These are phyloP conservation scores for Macroramphosus scolopax DNA, from an alignment of 2,797 vertebrate species.

Conservation along the genomic window DNA sequence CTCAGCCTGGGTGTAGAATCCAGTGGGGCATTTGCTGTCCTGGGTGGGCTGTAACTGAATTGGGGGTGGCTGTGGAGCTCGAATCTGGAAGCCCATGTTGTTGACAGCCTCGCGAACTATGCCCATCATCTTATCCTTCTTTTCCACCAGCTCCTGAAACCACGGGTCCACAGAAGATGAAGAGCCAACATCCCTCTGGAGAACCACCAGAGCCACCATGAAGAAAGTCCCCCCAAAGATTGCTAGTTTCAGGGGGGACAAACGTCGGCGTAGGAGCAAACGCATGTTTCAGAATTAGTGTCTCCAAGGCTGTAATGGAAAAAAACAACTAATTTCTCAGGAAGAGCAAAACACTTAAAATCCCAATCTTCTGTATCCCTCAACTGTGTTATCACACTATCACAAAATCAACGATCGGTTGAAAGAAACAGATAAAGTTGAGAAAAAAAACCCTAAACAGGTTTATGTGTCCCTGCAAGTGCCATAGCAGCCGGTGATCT, in stretches of 20 bases:
- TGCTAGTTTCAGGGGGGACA: conserved; percentile 82
- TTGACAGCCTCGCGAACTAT: conserved; percentile 87
- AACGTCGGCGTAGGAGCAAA: conserved; percentile 77
- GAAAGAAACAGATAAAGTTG: not conserved
- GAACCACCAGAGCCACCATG: conserved; percentile 85
- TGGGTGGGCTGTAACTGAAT: conserved; percentile 38
- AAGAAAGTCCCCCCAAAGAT: conserved; percentile 81
- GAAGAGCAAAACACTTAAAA: conserved; percentile 4
- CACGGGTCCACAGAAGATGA: conserved; percentile 79
- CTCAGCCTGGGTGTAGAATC: conserved; percentile 83
- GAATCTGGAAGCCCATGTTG: conserved; percentile 90
- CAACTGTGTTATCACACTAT: too few species aligned
- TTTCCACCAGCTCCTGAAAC: conserved; percentile 84
- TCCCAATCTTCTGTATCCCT: too few species aligned
- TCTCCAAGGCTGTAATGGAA: conserved; percentile 20
- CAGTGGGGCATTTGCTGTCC: conserved; percentile 76
- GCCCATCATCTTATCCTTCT: conserved; percentile 82
- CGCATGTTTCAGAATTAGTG: conserved; percentile 72
- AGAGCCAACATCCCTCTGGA: conserved; percentile 78
- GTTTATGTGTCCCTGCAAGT: conserved; percentile 33
- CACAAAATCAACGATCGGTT: too few species aligned
- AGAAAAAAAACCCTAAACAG: conserved; percentile 20
- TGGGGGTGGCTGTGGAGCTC: conserved; percentile 74
- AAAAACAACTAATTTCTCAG: not conserved
- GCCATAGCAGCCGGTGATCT: conserved; percentile 43